phyloP scores from a whole-genome alignment of 2,113 vertebrate genomes.

The Lipotes vexillifer region DNA sequence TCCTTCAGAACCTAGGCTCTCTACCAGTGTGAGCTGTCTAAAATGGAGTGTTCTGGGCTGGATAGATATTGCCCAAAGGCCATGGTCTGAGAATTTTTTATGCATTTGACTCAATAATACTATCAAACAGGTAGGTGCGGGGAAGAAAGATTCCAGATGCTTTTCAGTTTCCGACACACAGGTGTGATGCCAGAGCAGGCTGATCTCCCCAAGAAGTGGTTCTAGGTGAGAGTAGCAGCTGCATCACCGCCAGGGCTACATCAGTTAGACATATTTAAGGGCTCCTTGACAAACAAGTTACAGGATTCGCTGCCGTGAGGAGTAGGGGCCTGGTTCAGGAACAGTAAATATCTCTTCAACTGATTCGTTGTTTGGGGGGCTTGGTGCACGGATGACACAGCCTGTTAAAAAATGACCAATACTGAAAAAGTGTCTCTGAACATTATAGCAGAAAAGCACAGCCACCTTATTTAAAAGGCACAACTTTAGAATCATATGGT shows the following conservation, averaged over 20 bases:
- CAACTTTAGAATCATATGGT: not conserved
- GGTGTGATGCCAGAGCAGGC: not conserved
- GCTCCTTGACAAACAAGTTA: not conserved
- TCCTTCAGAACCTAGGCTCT: not conserved
- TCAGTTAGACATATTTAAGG: not conserved
- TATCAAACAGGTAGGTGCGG: not conserved
- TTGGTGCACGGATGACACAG: not conserved
- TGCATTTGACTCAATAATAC: not conserved
- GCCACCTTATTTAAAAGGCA: not conserved
- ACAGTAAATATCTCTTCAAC: not conserved
- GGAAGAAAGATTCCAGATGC: not conserved
- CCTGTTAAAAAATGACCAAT: not conserved
- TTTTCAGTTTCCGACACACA: not conserved
- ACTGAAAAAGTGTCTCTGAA: not conserved
- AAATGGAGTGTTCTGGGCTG: not conserved
- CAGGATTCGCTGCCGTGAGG: accelerated
- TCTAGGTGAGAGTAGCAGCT: not conserved
- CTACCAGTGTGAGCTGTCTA: not conserved
- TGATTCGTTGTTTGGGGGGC: not conserved
- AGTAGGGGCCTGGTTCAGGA: not conserved
- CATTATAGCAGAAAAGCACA: not conserved
- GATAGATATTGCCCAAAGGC: not conserved
- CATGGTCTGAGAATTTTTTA: not conserved
- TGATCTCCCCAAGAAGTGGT: not conserved
- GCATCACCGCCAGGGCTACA: not conserved